A percentile compares a stretch with the other conserved stretches of the same genome.
Conservation (phyloP, 2,888 invertebrate genomes). For the Scaptomyza caliginosa region DNA sequence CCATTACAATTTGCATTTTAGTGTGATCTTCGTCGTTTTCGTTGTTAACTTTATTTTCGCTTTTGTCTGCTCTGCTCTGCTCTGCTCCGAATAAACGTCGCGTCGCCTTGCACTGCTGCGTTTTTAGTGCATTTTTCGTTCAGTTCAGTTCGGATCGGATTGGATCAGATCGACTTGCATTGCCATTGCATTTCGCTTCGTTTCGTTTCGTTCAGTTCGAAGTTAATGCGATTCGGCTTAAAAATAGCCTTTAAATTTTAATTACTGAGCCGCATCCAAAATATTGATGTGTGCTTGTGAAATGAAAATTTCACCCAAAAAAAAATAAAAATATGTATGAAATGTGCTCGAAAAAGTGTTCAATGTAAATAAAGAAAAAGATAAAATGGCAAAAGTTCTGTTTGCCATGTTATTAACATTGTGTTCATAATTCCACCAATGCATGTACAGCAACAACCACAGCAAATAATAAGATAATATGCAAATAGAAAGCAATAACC, state of each 20-base stretch:
- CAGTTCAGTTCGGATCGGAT: constrained; percentile 16
- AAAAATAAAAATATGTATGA: no score
- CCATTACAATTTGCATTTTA: constrained; percentile 60
- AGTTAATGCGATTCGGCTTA: constrained; percentile 24
- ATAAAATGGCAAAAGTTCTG: constrained; percentile 51
- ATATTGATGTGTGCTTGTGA: constrained; percentile 24
- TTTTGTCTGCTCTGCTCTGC: constrained; percentile 38
- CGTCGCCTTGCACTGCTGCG: constrained; percentile 41
- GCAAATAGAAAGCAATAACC: constrained; percentile 72
- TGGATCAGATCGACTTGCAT: constrained; percentile 18
- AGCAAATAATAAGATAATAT: constrained; percentile 30
- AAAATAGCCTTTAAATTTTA: constrained; percentile 33
- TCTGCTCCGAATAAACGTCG: constrained; percentile 54
- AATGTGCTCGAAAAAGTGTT: constrained; percentile 34
- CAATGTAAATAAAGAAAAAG: background rate
- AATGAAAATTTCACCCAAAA: constrained; percentile 39
- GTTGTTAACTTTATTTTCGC: constrained; percentile 14
- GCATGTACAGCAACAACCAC: constrained; percentile 46
- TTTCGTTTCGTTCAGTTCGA: constrained; percentile 26
- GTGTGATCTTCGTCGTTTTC: constrained; percentile 8
- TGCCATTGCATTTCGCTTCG: no score
- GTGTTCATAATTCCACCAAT: constrained; percentile 67
- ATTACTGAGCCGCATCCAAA: constrained; percentile 51
- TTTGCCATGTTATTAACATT: constrained; percentile 69
- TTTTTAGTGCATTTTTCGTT: constrained; percentile 9